Percentiles rank a stretch among this genome's conserved stretches.
Evolutionary conservation across 1,140 invertebrate genomes (phyloP).

Genomic region (Paralvinella palmiformis): DNA sequence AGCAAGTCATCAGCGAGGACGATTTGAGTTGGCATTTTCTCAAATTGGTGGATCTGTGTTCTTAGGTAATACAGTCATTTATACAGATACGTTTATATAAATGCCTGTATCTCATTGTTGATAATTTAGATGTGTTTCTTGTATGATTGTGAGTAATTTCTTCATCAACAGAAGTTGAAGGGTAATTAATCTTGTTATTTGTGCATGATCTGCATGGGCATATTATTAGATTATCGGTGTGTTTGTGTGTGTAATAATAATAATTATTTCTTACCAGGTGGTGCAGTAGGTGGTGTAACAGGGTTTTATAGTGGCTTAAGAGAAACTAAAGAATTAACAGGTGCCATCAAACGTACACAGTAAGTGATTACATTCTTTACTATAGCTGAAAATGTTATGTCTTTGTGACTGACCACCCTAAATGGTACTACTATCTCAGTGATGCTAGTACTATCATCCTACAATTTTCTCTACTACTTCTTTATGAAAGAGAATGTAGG

Average conservation of each 20-base stretch:
- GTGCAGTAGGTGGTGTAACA: conserved; percentile 71
- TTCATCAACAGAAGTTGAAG: too few relatives aligned
- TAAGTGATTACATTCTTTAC: conserved; percentile 57
- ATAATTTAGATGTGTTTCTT: too few relatives aligned
- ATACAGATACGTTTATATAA: neutral
- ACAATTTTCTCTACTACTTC: too few relatives aligned
- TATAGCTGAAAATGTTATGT: too few relatives aligned
- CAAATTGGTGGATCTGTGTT: conserved; percentile 73
- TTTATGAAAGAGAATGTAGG: too few relatives aligned
- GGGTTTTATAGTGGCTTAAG: conserved; percentile 81
- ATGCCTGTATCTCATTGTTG: too few relatives aligned
- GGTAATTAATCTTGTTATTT: too few relatives aligned
- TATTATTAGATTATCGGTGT: neutral
- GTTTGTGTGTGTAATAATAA: neutral
- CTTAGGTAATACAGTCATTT: conserved; percentile 22
- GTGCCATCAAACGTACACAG: conserved; percentile 86
- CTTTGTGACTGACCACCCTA: too few relatives aligned
- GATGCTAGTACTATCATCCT: too few relatives aligned
- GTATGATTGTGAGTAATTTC: too few relatives aligned
- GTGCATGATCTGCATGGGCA: too few relatives aligned
- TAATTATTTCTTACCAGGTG: conserved; percentile 55
- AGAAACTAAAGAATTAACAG: conserved; percentile 75
- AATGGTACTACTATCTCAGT: too few relatives aligned
- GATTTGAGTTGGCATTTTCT: conserved; percentile 84
- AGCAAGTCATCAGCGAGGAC: conserved; percentile 67